Conservation (phyloP, 2,888 invertebrate genomes). For the Cordilura impudica region DNA sequence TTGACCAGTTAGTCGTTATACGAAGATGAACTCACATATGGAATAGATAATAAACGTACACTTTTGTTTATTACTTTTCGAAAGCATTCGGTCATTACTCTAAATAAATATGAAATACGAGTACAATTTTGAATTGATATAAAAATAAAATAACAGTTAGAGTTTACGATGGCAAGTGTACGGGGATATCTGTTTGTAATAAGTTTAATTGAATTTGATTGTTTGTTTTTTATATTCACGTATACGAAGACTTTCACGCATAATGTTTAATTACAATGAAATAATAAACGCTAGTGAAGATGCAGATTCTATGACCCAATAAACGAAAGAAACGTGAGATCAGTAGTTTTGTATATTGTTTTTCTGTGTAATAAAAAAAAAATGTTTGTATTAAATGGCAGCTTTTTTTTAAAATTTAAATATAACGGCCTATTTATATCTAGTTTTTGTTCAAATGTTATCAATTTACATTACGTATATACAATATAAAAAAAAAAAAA, state of each 20-base stretch:
- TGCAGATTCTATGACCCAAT: conserved; percentile 24
- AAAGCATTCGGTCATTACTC: conserved; percentile 48
- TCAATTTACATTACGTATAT: no score
- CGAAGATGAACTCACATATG: conserved; percentile 41
- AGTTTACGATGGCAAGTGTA: no score
- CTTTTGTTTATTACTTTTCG: conserved; percentile 29
- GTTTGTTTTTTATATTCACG: neutral
- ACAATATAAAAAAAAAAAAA: no score
- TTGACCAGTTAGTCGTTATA: neutral
- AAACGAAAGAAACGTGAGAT: conserved; percentile 10
- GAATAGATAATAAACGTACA: conserved; percentile 32
- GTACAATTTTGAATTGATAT: neutral
- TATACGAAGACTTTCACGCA: conserved; percentile 35
- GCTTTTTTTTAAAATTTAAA: no score
- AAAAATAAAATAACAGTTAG: neutral
- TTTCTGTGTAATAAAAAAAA: no score
- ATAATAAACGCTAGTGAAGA: conserved; percentile 12
- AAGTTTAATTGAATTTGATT: no score
- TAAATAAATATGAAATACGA: conserved; percentile 3
- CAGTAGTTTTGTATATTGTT: no score
- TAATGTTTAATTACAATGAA: conserved; percentile 25
- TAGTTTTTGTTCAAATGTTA: no score
- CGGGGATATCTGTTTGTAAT: no score
- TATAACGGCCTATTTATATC: no score
- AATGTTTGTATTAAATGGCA: no score